Evolutionary conservation across 1,140 invertebrate genomes (phyloP).

Genomic region (Zophobas atratus): DNA sequence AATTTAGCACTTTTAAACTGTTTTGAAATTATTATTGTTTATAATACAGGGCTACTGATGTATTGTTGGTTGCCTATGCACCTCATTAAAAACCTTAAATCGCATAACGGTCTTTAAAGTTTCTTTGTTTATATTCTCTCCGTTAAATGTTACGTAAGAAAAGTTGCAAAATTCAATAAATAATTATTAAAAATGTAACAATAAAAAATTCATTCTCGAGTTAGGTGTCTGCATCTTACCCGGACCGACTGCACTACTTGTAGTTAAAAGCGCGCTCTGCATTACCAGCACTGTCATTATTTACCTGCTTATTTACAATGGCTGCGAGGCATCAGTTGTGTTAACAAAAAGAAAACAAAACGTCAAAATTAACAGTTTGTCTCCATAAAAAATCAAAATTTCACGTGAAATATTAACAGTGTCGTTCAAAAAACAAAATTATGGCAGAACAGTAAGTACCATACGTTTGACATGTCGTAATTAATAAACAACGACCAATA

Average conservation of each 20-base stretch:
- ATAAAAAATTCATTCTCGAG: too few species aligned
- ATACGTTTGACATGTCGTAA: conserved; percentile 29
- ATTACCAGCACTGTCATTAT: not conserved
- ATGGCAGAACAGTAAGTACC: conserved; percentile 49
- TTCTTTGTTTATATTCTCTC: too few species aligned
- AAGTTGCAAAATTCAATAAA: too few species aligned
- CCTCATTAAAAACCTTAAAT: too few species aligned
- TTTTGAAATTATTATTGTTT: too few species aligned
- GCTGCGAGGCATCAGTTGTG: conserved; percentile 16
- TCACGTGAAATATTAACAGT: conserved; percentile 31
- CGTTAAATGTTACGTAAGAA: too few species aligned
- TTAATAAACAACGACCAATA: conserved; percentile 22
- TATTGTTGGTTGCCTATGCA: too few species aligned
- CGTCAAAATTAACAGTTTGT: conserved; percentile 37
- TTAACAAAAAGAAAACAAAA: conserved; percentile 37
- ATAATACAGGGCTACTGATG: too few species aligned
- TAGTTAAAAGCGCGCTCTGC: not conserved
- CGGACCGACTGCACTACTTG: not conserved
- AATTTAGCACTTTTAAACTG: too few species aligned
- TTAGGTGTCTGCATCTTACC: too few species aligned
- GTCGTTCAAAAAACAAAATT: conserved; percentile 15
- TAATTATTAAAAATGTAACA: too few species aligned
- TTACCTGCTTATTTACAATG: conserved; percentile 21
- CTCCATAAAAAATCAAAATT: conserved; percentile 44
- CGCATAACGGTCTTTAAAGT: too few species aligned